A percentile compares a stretch with the other conserved stretches of the same genome.
These are phyloP conservation scores for Anoplolepis gracilipes DNA, from an alignment of 1,140 invertebrate genomes.

Conservation along the genomic window DNA sequence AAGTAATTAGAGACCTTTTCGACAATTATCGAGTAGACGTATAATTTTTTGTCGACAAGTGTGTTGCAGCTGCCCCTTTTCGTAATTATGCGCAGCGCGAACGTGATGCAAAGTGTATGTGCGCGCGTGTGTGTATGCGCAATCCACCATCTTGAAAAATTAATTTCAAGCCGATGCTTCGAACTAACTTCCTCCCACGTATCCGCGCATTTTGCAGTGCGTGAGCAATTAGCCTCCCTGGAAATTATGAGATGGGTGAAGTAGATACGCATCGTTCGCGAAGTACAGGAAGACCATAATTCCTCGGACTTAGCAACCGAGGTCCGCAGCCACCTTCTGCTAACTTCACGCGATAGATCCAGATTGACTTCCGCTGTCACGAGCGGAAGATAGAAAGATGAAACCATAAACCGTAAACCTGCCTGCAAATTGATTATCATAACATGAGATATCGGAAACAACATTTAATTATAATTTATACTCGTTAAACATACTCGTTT, in stretches of 20 bases:
- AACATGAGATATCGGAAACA: neutral
- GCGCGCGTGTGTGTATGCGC: neutral
- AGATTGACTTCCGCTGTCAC: constrained; percentile 65
- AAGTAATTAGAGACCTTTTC: constrained; percentile 56
- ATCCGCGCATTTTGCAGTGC: constrained; percentile 58
- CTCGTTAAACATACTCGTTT: neutral
- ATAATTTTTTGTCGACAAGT: constrained; percentile 48
- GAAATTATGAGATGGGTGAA: constrained; percentile 67
- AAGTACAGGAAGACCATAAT: constrained; percentile 74
- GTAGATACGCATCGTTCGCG: constrained; percentile 74
- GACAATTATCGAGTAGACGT: constrained; percentile 56
- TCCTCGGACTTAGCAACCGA: constrained; percentile 72
- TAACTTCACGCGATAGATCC: constrained; percentile 72
- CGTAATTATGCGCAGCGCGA: constrained; percentile 46
- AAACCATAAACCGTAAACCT: constrained; percentile 34
- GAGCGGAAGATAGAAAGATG: constrained; percentile 42
- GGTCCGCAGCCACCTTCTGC: constrained; percentile 65
- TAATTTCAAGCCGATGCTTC: constrained; percentile 50
- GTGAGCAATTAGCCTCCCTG: constrained; percentile 70
- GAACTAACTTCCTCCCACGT: constrained; percentile 52
- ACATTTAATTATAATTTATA: neutral
- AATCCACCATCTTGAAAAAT: constrained; percentile 47
- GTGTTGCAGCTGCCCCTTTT: constrained; percentile 18
- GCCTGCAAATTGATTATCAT: constrained; percentile 29
- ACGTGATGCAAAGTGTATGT: constrained; percentile 12